Evolutionary conservation across 2,113 vertebrate genomes (phyloP), one percentile per base, ranked within the genome.

Genomic region (Archocentrus centrarchus): DNA sequence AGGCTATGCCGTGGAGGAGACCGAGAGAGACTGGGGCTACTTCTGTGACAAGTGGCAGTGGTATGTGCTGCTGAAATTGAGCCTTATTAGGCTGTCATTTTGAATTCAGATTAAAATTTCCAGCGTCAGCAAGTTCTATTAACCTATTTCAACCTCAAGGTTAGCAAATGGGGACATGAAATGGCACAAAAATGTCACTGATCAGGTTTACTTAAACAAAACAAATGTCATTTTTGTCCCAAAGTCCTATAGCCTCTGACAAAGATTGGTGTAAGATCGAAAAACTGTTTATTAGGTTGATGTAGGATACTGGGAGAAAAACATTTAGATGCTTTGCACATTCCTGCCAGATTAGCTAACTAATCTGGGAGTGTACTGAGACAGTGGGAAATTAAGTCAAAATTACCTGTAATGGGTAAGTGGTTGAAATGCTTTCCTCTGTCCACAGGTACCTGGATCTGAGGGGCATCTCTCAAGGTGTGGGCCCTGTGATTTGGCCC

Each of bases 41-140:
- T 97, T 97, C 86, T 88, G 80, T 37, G 95, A 96, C 10, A 95
- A 96, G 79, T 97, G 96, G 97, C 92, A 94, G 87, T 91, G 96
- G 96, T 97, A 93, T 58, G 95, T 61, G 55, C 5, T 1, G 30
- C 47, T 41, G 8, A 57, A 41, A 11, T 68, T 20, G 5, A 57
- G 6, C 10, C 76, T 55, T 58, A 39, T 39, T 41, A 58, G 2
- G 9, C 50, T 62, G 50, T 86, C 68, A 13, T 62, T 47, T 37
- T 81, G 50, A 27, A 13, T 39, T 77, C 37, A 60, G 2, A 41
- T 78, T 35, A 57, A 60, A 39, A 27, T 66, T 76, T 59, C 47
- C 24, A 41, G 3, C 61, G 27, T 86, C 77, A 70, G 59, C 66
- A 80, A 24, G 27, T 70, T 61, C 39, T 11, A 5, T 37, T 37